phyloP scores from a whole-genome alignment of 1,140 invertebrate genomes.

The Drosophila gunungcola region DNA sequence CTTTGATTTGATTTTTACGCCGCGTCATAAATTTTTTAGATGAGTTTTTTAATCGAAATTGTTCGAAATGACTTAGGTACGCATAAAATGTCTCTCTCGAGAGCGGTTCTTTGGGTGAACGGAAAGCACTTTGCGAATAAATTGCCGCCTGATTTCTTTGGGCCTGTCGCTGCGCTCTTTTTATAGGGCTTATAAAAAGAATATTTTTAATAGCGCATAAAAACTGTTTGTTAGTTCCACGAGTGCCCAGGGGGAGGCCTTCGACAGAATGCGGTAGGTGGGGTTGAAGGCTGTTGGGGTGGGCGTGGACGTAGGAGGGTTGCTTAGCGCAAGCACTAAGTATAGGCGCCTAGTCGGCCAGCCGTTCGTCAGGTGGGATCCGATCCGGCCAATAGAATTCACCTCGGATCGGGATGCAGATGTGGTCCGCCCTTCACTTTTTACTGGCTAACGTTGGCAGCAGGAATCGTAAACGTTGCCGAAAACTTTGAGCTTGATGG shows the following conservation, averaged over 20 bases:
- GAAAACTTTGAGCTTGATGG: constrained; percentile 80
- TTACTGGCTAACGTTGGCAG: constrained; percentile 64
- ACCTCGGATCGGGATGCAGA: constrained; percentile 13
- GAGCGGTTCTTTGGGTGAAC: constrained; percentile 13
- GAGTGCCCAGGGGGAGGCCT: neutral
- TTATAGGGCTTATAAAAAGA: constrained; percentile 83
- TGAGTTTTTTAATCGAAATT: constrained; percentile 85
- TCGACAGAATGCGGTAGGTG: too few relatives aligned
- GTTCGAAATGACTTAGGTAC: constrained; percentile 84
- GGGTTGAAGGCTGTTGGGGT: neutral
- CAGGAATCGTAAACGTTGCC: constrained; percentile 73
- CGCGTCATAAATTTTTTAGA: constrained; percentile 84
- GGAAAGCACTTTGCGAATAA: constrained; percentile 60
- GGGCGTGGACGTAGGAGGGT: neutral
- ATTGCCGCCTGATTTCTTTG: constrained; percentile 65
- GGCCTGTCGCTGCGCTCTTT: constrained; percentile 50
- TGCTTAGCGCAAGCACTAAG: constrained; percentile 22
- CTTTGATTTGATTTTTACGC: constrained; percentile 85
- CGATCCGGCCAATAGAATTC: constrained; percentile 22
- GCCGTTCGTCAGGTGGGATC: constrained; percentile 2
- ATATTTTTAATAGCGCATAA: constrained; percentile 83
- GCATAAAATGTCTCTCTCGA: constrained; percentile 78
- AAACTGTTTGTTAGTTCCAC: constrained; percentile 77
- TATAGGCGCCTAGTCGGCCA: constrained; percentile 1
- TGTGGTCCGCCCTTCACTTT: constrained; percentile 58